Evolutionary conservation across 2,113 vertebrate genomes (phyloP).

Genomic region (Lichenostomus cassidix): DNA sequence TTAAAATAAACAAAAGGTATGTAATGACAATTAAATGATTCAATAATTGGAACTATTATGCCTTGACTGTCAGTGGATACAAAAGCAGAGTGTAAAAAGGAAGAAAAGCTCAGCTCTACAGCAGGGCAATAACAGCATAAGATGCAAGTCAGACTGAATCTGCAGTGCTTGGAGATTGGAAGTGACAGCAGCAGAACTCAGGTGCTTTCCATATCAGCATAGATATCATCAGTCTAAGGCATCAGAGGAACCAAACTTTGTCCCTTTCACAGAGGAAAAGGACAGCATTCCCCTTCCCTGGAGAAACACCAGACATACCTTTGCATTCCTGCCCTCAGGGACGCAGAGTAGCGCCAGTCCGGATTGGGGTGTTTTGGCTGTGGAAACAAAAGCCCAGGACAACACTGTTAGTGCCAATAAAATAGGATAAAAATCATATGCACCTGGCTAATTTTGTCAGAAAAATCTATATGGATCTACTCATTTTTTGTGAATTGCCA

Average conservation of each 20-base stretch:
- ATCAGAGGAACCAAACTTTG: background rate
- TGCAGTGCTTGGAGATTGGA: background rate
- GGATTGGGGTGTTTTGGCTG: slow-evolving; percentile 89
- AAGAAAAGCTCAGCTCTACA: background rate
- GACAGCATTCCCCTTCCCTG: background rate
- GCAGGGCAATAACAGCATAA: background rate
- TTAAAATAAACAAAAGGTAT: background rate
- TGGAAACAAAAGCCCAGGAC: slow-evolving; percentile 74
- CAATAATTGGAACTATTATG: slow-evolving; percentile 19
- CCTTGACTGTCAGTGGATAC: background rate
- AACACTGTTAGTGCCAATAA: slow-evolving; percentile 31
- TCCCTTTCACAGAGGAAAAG: background rate
- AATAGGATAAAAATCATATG: background rate
- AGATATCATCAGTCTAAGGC: background rate
- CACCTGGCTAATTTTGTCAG: background rate
- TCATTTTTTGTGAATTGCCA: background rate
- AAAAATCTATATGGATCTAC: background rate
- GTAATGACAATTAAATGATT: slow-evolving; percentile 22
- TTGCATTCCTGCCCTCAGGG: slow-evolving; percentile 95
- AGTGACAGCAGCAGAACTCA: slow-evolving; percentile 15
- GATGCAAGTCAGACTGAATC: background rate
- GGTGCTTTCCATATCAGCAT: background rate
- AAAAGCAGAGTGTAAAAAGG: slow-evolving; percentile 3
- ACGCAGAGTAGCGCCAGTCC: slow-evolving; percentile 98
- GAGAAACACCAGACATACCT: slow-evolving; percentile 78